phyloP scores from a whole-genome alignment of 1,140 invertebrate species.

The Nymphalis io region DNA sequence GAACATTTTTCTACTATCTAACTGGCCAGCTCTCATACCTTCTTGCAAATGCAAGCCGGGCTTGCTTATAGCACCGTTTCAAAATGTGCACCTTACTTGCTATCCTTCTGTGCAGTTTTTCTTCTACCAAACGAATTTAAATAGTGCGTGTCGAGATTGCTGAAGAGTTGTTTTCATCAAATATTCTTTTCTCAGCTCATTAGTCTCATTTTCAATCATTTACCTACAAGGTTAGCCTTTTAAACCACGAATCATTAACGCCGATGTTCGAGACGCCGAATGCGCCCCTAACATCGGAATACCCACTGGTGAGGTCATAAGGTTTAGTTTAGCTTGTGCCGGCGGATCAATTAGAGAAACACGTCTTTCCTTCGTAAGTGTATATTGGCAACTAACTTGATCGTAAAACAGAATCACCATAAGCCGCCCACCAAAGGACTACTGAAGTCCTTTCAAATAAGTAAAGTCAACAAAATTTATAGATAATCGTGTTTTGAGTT shows the following conservation, averaged over 20 bases:
- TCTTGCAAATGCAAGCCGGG: conserved; percentile 17
- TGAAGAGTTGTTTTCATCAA: conserved; percentile 21
- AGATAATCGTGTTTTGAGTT: too few relatives aligned
- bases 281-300: too few relatives aligned
- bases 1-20: conserved; percentile 13
- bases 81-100: conserved; percentile 18
- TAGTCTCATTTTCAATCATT: conserved; percentile 6
- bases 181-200: conserved; percentile 13
- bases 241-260: too few relatives aligned
- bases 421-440: too few relatives aligned
- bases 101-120: conserved; percentile 18
- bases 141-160: conserved; percentile 17
- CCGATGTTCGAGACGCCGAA: too few relatives aligned
- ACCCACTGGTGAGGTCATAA: neutral
- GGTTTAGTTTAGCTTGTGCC: too few relatives aligned
- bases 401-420: too few relatives aligned
- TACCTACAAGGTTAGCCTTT: too few relatives aligned
- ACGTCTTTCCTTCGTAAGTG: too few relatives aligned
- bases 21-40: conserved; percentile 15
- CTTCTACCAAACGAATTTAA: conserved; percentile 23
- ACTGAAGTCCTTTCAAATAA: too few relatives aligned
- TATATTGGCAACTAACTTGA: neutral
- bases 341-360: too few relatives aligned
- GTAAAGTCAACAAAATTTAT: too few relatives aligned
- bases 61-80: conserved; percentile 20